These are phyloP conservation scores for Callocephalon fimbriatum DNA, from an alignment of 2,113 vertebrate species.

Conservation along the genomic window DNA sequence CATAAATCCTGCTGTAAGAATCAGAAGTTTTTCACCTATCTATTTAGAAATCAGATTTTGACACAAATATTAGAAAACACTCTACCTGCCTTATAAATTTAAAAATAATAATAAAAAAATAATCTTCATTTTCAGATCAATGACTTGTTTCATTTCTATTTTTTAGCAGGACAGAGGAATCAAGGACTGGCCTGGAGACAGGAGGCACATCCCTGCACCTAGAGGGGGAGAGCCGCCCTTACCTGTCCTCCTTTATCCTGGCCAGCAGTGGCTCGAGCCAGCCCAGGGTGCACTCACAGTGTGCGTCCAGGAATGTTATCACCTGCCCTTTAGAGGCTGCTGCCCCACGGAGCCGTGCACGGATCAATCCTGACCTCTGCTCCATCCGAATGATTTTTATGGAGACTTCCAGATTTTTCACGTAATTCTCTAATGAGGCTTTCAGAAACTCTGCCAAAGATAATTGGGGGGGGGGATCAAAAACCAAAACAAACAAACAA, in stretches of 20 bases:
- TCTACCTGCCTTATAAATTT: too few relatives aligned
- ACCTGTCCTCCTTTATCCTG: constrained; percentile 90
- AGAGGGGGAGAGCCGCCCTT: background rate
- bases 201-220: background rate
- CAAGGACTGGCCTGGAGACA: fast-evolving
- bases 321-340: constrained; percentile 91
- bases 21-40: background rate
- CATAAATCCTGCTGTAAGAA: background rate
- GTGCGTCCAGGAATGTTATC: constrained; percentile 95
- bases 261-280: constrained; percentile 95
- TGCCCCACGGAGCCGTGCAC: constrained; percentile 91
- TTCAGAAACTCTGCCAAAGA: constrained; percentile 88
- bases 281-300: constrained; percentile 94
- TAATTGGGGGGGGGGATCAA: background rate
- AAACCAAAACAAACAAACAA: too few relatives aligned
- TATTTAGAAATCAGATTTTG: background rate
- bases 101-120: fast-evolving
- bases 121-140: background rate
- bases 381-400: constrained; percentile 92
- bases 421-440: constrained; percentile 88
- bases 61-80: fast-evolving
- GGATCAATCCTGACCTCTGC: constrained; percentile 93
- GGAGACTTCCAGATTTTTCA: constrained; percentile 84
- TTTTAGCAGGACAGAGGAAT: fast-evolving
- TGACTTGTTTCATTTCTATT: fast-evolving